Conservation (phyloP, 2,113 vertebrate genomes). For the Oncorhynchus gorbuscha region DNA sequence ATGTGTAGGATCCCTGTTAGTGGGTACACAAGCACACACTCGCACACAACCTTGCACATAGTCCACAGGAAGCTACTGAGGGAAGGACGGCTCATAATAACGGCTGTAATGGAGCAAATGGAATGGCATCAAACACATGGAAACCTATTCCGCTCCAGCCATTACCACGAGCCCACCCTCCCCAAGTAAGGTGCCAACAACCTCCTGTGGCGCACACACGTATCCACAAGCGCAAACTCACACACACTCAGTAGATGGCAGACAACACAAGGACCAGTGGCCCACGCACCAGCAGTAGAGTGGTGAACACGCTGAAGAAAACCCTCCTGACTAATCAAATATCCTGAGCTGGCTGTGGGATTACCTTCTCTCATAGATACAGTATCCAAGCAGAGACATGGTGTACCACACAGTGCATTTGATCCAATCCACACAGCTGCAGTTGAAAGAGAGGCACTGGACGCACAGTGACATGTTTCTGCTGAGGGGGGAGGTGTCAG, state of each 20-base stretch:
- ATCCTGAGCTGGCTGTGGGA: constrained; percentile 4
- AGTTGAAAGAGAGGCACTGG: neutral
- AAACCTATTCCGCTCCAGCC: too few species aligned
- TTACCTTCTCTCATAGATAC: neutral
- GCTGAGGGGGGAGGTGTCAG: neutral
- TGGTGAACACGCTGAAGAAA: neutral
- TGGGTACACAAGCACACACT: neutral
- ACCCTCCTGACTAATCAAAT: constrained; percentile 7
- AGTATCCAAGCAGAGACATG: neutral
- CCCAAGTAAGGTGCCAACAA: too few species aligned
- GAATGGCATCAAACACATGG: too few species aligned
- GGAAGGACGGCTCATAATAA: too few species aligned
- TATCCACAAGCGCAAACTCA: neutral
- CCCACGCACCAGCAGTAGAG: constrained; percentile 16
- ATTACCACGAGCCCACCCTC: too few species aligned
- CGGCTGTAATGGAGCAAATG: too few species aligned
- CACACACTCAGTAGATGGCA: neutral
- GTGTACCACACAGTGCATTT: neutral
- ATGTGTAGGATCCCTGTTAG: constrained; percentile 44
- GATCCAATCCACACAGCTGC: neutral
- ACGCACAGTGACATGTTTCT: neutral
- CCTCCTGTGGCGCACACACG: too few species aligned
- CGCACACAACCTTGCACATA: neutral
- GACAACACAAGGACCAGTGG: constrained; percentile 30
- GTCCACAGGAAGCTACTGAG: too few species aligned